Evolutionary conservation across 2,888 invertebrate species (phyloP), one percentile per base, ranked within the genome.

Genomic region (Vannuccia rotundouncinata): DNA sequence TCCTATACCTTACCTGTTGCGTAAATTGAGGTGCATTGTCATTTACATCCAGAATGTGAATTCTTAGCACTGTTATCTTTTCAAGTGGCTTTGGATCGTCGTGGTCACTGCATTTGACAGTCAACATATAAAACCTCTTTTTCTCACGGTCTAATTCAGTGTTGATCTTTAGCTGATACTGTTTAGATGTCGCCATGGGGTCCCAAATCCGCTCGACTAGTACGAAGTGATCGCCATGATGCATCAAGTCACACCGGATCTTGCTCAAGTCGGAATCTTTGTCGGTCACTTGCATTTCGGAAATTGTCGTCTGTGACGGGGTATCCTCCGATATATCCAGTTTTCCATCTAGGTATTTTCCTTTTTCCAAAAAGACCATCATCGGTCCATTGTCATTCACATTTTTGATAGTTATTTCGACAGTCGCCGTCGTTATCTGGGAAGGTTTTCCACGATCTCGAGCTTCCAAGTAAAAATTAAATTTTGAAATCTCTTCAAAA

Each of bases 1-100:
- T 66, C 1, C 45, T 45, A 10, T 45, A 77, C 10, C n/a, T 22
- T 25, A 77, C 59, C 27, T 31, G 31, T 29, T 77, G 77, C 22
- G 77, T 45, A 77, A 77, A 77, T n/a, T 45, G 31, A 2, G 77
- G 77, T 1, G 30, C 31, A 59, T 77, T 77, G 31, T 77, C 77
- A 77, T 77, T 77, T 5, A 77, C 27, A 77, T 77, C 77, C 2
- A 2, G 5, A 2, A 77, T 77, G 22, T 45, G 31, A 27, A 77
- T 77, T 17, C 59, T 45, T 22, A 77, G 13, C 22, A 10, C 27
- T 10, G 59, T 45, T 22, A 5, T 45, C 27, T 31, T 77, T 22
- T 29, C n/a, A 1, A 60, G 45, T 22, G 77, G 59, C 1, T 22
- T 77, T n/a, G 2, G 31, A 22, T 77, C 59, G 45, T 77, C 77